Evolutionary conservation across 2,888 invertebrate species (phyloP).

Genomic region (Opisthograptis luteolata): DNA sequence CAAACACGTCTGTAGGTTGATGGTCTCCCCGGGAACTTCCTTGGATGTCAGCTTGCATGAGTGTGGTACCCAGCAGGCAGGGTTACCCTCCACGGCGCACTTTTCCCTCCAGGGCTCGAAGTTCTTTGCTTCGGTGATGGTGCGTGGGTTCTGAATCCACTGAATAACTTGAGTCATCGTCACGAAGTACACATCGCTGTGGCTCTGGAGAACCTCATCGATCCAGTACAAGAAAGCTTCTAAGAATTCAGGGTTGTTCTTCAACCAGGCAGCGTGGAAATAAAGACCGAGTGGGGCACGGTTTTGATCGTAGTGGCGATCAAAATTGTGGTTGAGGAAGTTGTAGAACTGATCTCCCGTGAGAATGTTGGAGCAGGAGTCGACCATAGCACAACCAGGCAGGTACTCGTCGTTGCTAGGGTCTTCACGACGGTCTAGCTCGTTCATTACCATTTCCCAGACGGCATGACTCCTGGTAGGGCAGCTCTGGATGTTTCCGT

Average conservation of each 20-base stretch:
- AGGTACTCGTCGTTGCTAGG: conserved; percentile 94
- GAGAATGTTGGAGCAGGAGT: conserved; percentile 96
- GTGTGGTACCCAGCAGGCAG: conserved; percentile 94
- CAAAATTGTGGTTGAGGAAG: conserved; percentile 96
- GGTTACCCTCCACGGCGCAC: conserved; percentile 93
- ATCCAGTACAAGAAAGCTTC: conserved; percentile 97
- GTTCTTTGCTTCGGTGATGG: conserved; percentile 92
- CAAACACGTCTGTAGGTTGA: conserved; percentile 96
- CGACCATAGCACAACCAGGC: conserved; percentile 97
- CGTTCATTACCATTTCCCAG: conserved; percentile 98
- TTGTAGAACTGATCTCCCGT: conserved; percentile 97
- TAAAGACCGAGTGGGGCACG: conserved; percentile 94
- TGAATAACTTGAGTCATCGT: conserved; percentile 98
- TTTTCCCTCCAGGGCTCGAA: conserved; percentile 98
- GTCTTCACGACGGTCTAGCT: conserved; percentile 95
- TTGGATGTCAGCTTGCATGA: conserved; percentile 96
- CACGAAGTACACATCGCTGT: conserved; percentile 96
- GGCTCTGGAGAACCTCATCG: conserved; percentile 92
- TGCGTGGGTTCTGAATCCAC: conserved; percentile 97
- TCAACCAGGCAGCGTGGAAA: conserved; percentile 97
- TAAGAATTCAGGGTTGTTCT: conserved; percentile 95
- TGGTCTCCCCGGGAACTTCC: conserved; percentile 97
- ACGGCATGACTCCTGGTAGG: conserved; percentile 96
- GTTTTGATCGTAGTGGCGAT: conserved; percentile 95
- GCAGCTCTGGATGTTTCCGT: conserved; percentile 95